Evolutionary conservation across 2,888 invertebrate species (phyloP), one percentile per base, ranked within the genome.

Genomic region (Calliphora vomitoria): DNA sequence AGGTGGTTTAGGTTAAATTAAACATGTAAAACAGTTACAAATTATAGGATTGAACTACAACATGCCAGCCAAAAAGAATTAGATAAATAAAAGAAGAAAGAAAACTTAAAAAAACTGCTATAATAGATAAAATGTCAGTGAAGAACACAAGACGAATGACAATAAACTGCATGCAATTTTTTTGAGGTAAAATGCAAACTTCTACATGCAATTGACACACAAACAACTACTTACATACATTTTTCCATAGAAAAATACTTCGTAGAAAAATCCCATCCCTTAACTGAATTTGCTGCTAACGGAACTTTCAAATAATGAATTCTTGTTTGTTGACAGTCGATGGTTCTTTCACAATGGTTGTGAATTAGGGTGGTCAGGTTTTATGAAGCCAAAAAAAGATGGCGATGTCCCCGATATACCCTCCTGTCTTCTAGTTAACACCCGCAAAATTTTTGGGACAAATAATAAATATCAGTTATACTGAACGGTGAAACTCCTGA

Each of bases 111-210:
- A 64, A 78, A 50, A 60, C 13, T n/a, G 1, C 10, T 8, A 3
- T 3, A 4, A 38, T n/a, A 74, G 58, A 84, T 69, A 64, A 80
- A 72, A 76, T 81, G 66, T 74, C 72, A 81, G 74, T 38, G 35
- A 75, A 78, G 44, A 68, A 60, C 62, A 74, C 79, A 87, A 85
- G 87, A 85, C 79, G 82, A 80, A 87, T 85, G 87, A 87, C 85
- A 82, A 79, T 85, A 85, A 87, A 87, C 74, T 87, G 82, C 71
- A 82, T 69, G 87, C 82, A 87, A 87, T 87, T 87, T 87, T 82
- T 87, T 87, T 79, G 79, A 81, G 72, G 71, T 83, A 79, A 85
- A 83, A 80, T 58, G 86, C 82, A 78, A 82, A 76, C 72, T 79
- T 50, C 69, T 71, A n/a, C 47, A 38, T 44, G 44, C 11, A 44